phyloP scores from a whole-genome alignment of 2,888 invertebrate genomes.

The Andrena camellia region DNA sequence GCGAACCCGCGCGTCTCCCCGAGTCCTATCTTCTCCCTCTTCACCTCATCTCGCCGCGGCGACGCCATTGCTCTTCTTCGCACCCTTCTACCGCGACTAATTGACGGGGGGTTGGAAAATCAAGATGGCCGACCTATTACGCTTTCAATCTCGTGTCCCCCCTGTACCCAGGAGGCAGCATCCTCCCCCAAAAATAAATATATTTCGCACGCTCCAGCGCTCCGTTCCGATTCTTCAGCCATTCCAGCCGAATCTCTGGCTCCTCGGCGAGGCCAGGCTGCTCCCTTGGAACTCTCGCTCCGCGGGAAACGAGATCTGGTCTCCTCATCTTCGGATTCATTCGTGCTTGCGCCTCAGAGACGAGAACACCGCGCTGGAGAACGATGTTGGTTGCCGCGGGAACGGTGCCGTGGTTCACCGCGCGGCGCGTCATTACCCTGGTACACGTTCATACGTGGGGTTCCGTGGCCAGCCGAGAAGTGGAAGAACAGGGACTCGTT shows the following conservation, averaged over 20 bases:
- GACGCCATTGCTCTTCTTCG: constrained; percentile 79
- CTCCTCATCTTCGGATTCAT: not conserved
- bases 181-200: constrained; percentile 73
- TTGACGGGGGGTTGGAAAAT: constrained; percentile 81
- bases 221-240: constrained; percentile 25
- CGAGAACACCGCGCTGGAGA: not conserved
- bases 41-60: constrained; percentile 35
- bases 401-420: not conserved
- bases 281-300: not conserved
- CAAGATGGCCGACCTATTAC: constrained; percentile 84
- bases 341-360: not conserved
- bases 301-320: not conserved
- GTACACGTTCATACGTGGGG: no score
- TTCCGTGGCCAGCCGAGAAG: not conserved
- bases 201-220: constrained; percentile 40
- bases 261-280: not conserved
- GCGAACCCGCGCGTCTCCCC: constrained; percentile 32
- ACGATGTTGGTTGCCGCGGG: not conserved
- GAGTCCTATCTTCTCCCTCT: constrained; percentile 18
- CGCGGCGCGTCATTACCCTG: not conserved
- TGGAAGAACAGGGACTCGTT: constrained; percentile 7
- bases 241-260: not conserved
- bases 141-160: constrained; percentile 80
- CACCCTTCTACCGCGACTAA: constrained; percentile 80
- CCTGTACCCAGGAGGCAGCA: constrained; percentile 66